Evolutionary conservation across 1,140 invertebrate genomes (phyloP).

Genomic region (Solenopsis fugax): DNA sequence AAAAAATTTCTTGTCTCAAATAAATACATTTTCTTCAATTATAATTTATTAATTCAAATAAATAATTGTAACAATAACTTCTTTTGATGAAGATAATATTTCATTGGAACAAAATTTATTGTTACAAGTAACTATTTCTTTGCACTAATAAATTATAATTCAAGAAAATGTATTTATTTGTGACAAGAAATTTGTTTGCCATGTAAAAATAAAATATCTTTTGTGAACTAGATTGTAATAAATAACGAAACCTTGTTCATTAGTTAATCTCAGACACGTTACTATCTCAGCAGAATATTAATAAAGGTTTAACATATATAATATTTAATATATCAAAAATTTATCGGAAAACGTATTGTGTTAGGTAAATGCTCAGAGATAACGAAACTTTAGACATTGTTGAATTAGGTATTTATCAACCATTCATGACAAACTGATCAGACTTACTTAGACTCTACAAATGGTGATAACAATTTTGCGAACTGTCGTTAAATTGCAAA

Average conservation of each 20-base stretch:
- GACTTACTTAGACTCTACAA: slow-evolving; percentile 3
- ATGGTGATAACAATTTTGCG: neutral
- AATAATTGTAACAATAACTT: too few species aligned
- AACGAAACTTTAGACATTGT: neutral
- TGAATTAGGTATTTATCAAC: neutral
- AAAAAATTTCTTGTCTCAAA: too few species aligned
- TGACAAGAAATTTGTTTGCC: too few species aligned
- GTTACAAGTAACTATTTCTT: too few species aligned
- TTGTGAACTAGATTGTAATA: slow-evolving; percentile 15
- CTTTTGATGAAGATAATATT: too few species aligned
- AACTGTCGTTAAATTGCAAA: neutral
- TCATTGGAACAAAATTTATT: too few species aligned
- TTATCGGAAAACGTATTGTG: neutral
- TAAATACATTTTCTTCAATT: too few species aligned
- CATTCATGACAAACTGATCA: neutral
- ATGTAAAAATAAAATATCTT: neutral
- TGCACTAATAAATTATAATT: too few species aligned
- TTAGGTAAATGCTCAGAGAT: neutral
- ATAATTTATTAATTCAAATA: too few species aligned
- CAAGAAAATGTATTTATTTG: too few species aligned
- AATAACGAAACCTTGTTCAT: slow-evolving; percentile 16
- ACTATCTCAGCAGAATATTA: neutral
- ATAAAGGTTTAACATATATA: neutral
- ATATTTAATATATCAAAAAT: slow-evolving; percentile 2
- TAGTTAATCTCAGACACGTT: neutral